Base-by-base conservation (phyloP, 2,888 invertebrate genomes). In the Drosophila recens region DNA sequence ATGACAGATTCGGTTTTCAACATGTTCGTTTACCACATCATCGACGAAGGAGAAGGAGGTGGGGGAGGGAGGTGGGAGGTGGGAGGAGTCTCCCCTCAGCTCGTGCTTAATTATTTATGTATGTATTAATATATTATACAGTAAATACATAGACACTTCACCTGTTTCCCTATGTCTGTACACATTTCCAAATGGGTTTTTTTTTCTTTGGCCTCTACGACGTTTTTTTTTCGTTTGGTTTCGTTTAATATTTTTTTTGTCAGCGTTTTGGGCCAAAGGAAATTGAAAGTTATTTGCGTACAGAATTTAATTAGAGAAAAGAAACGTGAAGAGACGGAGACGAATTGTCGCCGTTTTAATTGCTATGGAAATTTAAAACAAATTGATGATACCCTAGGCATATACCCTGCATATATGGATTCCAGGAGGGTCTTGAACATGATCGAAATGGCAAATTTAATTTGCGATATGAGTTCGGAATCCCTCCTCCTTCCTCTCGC, bases 231-330 rank as follows among this genome's bases (percentile, higher is more conserved):
- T 23, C 23, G 10, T 40, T 27, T 36, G 23, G 40, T 42, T 59
- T 48, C 43, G 10, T 20, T 23, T 1, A 27, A 23, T 38, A 51
- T 30, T 48, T 45, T 61, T 51, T 23, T 42, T 34, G 34, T 58
- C n/a, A 40, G n/a, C 34, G 9, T 40, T 78, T 57, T 61, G 67
- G 65, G 51, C 74, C 52, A 15, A 75, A 72, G 72, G 72, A 86
- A 85, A 88, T 75, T 73, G 86, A 85, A 86, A 85, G 84, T 87
- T 72, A 66, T 75, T 77, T 74, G 80, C 69, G 72, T 66, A 64
- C 67, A 71, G 80, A 87, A 82, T 85, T 80, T 66, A 84, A 77
- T 80, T 72, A 69, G 58, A 66, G 45, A 70, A 36, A 34, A 23
- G 48, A 17, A n/a, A 34, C 34, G 15, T 10, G 49, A 4, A 33